Evolutionary conservation across 1,140 invertebrate species (phyloP).

Genomic region (Drusus annulatus): DNA sequence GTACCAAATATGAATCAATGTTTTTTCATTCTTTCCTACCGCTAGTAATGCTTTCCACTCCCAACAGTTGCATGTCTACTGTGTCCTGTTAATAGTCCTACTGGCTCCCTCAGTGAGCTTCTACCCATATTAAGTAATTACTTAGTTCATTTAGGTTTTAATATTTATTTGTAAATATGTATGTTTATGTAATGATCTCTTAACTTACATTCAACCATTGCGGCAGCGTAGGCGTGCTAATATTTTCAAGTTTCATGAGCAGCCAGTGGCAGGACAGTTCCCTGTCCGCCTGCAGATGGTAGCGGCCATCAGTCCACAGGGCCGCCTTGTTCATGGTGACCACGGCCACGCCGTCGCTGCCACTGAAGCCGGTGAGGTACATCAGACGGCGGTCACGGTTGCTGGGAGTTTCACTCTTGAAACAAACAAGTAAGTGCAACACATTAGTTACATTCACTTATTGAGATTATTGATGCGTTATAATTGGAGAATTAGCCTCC

Average conservation of each 20-base stretch:
- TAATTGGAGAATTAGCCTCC: too few species aligned
- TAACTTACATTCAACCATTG: constrained; percentile 74
- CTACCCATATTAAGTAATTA: too few species aligned
- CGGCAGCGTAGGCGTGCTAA: constrained; percentile 72
- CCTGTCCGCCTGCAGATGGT: constrained; percentile 83
- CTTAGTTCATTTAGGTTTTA: too few species aligned
- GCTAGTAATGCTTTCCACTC: too few species aligned
- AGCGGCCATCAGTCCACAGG: constrained; percentile 92
- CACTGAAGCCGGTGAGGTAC: constrained; percentile 91
- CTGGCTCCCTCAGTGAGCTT: too few species aligned
- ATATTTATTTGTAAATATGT: too few species aligned
- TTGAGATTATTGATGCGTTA: too few species aligned
- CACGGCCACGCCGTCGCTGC: constrained; percentile 85
- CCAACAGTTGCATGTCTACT: too few species aligned
- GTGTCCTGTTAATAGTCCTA: too few species aligned
- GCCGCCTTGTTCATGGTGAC: constrained; percentile 83
- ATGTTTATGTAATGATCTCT: not conserved
- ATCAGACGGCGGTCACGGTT: constrained; percentile 83
- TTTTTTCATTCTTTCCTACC: too few species aligned
- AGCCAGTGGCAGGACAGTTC: constrained; percentile 87
- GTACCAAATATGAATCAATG: too few species aligned
- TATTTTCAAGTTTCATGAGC: constrained; percentile 80
- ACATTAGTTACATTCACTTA: too few species aligned
- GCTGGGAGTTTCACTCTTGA: constrained; percentile 78
- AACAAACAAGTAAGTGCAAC: constrained; percentile 24